Percentiles rank a stretch among this genome's conserved stretches.
Evolutionary conservation across 2,113 vertebrate genomes (phyloP).

Genomic region (Gallinago jamesoni): DNA sequence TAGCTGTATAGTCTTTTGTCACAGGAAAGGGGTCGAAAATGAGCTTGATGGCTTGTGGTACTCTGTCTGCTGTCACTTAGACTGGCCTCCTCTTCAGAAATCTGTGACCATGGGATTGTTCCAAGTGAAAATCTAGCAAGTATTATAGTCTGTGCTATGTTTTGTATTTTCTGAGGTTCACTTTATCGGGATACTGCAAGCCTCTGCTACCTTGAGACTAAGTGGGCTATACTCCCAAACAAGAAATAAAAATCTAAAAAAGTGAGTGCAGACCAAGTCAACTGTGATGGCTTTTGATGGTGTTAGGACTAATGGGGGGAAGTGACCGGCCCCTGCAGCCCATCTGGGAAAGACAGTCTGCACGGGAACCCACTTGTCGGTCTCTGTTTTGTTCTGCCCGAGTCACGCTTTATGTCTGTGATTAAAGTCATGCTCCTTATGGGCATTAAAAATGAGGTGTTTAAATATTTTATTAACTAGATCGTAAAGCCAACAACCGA

Average conservation of each 20-base stretch:
- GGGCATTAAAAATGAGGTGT: neutral
- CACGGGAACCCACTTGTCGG: neutral
- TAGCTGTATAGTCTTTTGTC: neutral
- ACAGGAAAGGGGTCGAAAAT: neutral
- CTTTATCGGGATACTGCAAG: neutral
- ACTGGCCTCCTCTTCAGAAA: neutral
- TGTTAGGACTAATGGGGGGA: neutral
- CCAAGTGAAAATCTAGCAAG: neutral
- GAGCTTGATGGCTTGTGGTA: neutral
- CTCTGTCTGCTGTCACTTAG: neutral
- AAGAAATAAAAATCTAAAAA: neutral
- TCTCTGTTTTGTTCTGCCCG: neutral
- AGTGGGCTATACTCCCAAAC: neutral
- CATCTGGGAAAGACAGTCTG: neutral
- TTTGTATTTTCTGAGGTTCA: neutral
- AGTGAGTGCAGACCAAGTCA: neutral
- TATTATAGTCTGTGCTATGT: neutral
- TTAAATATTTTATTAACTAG: slow-evolving; percentile 46
- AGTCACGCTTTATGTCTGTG: neutral
- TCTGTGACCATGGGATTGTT: neutral
- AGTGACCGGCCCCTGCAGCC: neutral
- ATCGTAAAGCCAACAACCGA: neutral
- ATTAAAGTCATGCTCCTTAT: neutral
- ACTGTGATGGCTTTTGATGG: fast-evolving
- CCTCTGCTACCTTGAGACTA: neutral